phyloP scores from a whole-genome alignment of 2,888 invertebrate species.

The Drosophila nr. perissopoda region DNA sequence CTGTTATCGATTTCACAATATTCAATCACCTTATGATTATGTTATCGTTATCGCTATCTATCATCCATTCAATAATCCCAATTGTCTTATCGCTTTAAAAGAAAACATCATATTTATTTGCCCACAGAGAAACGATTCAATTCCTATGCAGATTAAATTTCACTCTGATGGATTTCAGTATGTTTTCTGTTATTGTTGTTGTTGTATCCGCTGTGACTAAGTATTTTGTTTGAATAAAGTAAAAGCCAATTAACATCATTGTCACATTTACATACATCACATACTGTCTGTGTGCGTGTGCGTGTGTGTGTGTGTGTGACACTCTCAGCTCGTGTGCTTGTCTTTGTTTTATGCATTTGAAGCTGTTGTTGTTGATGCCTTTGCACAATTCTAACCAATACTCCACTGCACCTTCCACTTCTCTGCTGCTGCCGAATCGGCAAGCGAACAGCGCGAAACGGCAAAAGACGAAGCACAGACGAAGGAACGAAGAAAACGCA shows the following conservation, averaged over 20 bases:
- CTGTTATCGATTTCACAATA: neutral
- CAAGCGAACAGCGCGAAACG: constrained; percentile 29
- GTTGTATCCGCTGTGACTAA: constrained; percentile 55
- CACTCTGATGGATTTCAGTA: constrained; percentile 61
- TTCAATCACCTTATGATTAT: too few species aligned
- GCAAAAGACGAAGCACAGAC: constrained; percentile 37
- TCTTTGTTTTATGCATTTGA: constrained; percentile 63
- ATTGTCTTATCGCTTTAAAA: neutral
- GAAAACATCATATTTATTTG: neutral
- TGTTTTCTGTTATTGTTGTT: constrained; percentile 13
- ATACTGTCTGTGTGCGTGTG: constrained; percentile 1
- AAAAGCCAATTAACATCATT: constrained; percentile 80
- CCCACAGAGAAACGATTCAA: constrained; percentile 7
- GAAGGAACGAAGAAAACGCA: constrained; percentile 30
- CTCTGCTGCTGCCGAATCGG: constrained; percentile 5
- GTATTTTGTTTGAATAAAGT: constrained; percentile 74
- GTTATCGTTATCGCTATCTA: neutral
- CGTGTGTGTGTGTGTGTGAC: constrained; percentile 19
- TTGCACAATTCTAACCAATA: neutral
- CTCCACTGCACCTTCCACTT: neutral
- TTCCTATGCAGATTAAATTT: constrained; percentile 64
- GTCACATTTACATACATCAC: constrained; percentile 69
- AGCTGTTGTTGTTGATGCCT: constrained; percentile 27
- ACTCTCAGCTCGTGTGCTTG: constrained; percentile 32
- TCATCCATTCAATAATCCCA: neutral